Evolutionary conservation across 2,797 vertebrate species (phyloP), one percentile per base, ranked within the genome.

Genomic region (Sus cebifrons): DNA sequence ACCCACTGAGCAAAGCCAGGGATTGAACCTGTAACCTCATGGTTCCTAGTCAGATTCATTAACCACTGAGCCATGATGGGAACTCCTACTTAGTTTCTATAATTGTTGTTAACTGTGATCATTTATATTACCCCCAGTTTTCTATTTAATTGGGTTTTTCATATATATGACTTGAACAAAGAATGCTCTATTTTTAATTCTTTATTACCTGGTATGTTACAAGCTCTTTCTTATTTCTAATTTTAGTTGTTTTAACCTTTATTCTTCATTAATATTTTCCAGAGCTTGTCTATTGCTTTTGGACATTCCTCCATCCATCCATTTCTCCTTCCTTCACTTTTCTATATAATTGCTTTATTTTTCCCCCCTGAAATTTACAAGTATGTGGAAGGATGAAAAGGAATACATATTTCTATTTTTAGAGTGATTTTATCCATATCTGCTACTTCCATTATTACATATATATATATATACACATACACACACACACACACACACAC

Each of bases 51-150:
- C 36, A 36, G 36, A 36, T 36, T 36, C 36, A 4, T 36, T 36
- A 36, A 36, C 36, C 36, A 36, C 36, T 36, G 36, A 36, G 36
- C 36, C 36, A 36, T 3, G 36, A 36, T 36, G 36, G 36, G 36
- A 36, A 36, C 36, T 36, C 36, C 36, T 36, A 36, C 36, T 36
- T 36, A 36, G 36, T 4, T 36, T 36, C 36, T 36, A 36, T 36
- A 84, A 65, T 56, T 84, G 23, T 56, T 84, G 13, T 75, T 84
- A 65, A 82, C 85, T 81, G 75, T 89, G 79, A 94, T 71, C 18
- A 70, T 29, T 82, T 71, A 17, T 73, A 75, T 70, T 82, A 68
- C 25, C 13, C 20, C 20, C 85, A 1, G 74, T 67, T 16, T 6
- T 54, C 5, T 20, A 82, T 32, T 52, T 90, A 84, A 68, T 6